Evolutionary conservation across 2,888 invertebrate genomes (phyloP).

Genomic region (Amphipoea oculea): DNA sequence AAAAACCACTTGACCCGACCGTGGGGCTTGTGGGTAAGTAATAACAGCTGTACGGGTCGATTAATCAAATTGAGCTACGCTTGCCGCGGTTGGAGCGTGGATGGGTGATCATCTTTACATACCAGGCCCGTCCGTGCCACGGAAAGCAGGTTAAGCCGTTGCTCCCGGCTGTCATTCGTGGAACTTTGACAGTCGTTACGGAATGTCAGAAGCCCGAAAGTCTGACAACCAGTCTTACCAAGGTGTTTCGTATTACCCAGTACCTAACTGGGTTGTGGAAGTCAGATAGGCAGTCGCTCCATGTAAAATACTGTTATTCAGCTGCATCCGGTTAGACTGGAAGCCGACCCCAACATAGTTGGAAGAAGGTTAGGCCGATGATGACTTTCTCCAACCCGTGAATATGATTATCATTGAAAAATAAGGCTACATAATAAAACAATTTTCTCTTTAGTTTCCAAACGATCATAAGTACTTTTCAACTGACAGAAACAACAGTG

Average conservation of each 20-base stretch:
- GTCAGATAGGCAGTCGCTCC: no score
- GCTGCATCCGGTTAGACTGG: no score
- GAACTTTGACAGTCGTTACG: no score
- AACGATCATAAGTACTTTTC: constrained; percentile 9
- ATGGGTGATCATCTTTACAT: no score
- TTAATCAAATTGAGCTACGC: not conserved
- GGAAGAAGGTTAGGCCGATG: not conserved
- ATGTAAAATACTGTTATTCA: no score
- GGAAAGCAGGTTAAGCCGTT: no score
- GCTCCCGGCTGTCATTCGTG: not conserved
- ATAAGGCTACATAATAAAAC: not conserved
- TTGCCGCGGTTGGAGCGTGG: no score
- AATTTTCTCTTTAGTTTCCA: not conserved
- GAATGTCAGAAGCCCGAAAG: not conserved
- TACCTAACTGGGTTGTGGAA: no score
- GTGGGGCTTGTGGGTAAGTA: not conserved
- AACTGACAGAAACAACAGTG: constrained; percentile 26
- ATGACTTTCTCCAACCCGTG: not conserved
- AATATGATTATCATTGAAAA: not conserved
- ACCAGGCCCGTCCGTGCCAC: no score
- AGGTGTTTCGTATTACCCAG: no score
- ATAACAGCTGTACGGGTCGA: not conserved
- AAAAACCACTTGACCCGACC: not conserved
- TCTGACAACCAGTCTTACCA: no score
- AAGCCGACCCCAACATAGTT: no score